These are phyloP conservation scores for Otocyon megalotis DNA, from an alignment of 2,113 vertebrate species.

Conservation along the genomic window DNA sequence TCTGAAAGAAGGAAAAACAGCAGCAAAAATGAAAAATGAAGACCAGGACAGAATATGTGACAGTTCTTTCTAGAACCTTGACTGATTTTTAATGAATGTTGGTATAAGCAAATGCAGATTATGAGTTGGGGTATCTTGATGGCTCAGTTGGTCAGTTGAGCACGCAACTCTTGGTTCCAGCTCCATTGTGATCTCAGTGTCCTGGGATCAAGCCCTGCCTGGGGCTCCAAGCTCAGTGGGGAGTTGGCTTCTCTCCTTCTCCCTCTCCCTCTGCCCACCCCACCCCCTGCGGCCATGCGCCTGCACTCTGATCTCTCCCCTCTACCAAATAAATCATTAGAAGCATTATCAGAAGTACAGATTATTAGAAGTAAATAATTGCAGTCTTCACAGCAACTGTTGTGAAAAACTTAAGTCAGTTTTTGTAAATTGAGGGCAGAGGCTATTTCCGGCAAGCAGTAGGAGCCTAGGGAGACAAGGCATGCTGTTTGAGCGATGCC, in stretches of 20 bases:
- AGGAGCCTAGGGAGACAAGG: not conserved
- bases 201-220: not conserved
- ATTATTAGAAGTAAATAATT: not conserved
- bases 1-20: not conserved
- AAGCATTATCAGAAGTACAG: not conserved
- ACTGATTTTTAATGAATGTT: not conserved
- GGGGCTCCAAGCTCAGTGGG: not conserved
- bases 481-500: not conserved
- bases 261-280: not conserved
- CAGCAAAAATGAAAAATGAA: constrained; percentile 40
- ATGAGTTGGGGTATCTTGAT: not conserved
- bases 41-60: not conserved
- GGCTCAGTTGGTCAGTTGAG: not conserved
- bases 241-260: not conserved
- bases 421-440: not conserved
- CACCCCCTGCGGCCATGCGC: not conserved
- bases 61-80: not conserved
- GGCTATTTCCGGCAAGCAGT: not conserved
- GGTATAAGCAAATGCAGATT: not conserved
- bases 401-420: not conserved
- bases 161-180: not conserved
- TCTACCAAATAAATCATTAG: not conserved
- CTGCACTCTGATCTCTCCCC: not conserved
- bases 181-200: not conserved
- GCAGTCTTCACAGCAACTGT: not conserved